These are phyloP conservation scores for Dipodomys stephensi DNA, from an alignment of 2,113 vertebrate species.

Conservation along the genomic window DNA sequence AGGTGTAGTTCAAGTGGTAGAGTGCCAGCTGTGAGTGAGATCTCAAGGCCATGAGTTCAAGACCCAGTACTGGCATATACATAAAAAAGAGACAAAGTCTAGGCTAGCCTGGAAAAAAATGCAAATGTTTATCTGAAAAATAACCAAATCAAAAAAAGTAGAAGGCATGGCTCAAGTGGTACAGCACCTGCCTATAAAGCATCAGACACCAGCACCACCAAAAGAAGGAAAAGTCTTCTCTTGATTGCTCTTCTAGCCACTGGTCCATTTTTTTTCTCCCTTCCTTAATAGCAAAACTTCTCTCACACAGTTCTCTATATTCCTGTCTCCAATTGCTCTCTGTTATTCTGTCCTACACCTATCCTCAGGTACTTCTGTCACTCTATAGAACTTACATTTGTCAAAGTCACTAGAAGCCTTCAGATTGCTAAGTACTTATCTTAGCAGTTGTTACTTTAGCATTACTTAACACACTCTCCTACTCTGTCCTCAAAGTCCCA, in stretches of 20 bases:
- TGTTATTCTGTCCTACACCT: not conserved
- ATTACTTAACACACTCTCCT: not conserved
- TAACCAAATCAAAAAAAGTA: too few relatives aligned
- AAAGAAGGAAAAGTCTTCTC: not conserved
- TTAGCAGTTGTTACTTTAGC: not conserved
- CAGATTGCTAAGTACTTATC: not conserved
- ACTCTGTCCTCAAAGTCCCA: slow-evolving; percentile 3
- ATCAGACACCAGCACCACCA: too few relatives aligned
- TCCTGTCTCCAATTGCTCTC: not conserved
- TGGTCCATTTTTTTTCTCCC: not conserved
- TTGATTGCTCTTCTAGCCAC: not conserved
- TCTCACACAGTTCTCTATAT: not conserved
- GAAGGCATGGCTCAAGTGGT: too few relatives aligned
- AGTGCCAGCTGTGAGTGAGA: too few relatives aligned
- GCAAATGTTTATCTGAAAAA: too few relatives aligned
- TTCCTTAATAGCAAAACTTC: not conserved
- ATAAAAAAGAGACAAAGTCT: not conserved
- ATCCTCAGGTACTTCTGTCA: not conserved
- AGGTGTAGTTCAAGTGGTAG: too few relatives aligned
- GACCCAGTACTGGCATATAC: not conserved
- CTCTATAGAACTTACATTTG: not conserved
- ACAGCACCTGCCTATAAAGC: too few relatives aligned
- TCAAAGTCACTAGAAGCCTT: not conserved
- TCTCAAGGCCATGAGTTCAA: too few relatives aligned
- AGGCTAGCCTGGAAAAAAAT: too few relatives aligned